These are phyloP conservation scores for Indicator maculatus DNA, from an alignment of 2,113 vertebrate genomes.

Conservation along the genomic window DNA sequence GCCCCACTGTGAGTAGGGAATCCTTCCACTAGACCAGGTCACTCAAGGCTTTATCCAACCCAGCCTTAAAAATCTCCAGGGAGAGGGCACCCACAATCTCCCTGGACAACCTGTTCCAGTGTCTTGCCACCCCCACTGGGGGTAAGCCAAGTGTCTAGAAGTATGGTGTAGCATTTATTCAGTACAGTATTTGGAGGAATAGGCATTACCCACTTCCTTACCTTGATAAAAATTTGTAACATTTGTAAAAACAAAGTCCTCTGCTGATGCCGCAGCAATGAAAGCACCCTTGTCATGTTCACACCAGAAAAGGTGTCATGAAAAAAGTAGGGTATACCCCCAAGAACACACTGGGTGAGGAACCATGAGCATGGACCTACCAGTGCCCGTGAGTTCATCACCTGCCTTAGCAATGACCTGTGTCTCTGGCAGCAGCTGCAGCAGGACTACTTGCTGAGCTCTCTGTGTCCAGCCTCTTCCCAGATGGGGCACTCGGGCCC, in stretches of 20 bases:
- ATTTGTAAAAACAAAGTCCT: not conserved
- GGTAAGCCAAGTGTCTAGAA: not conserved
- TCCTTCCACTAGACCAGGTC: no score
- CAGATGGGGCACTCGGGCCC: not conserved
- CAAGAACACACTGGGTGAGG: not conserved
- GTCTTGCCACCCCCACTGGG: not conserved
- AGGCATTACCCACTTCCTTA: not conserved
- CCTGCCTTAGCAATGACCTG: not conserved
- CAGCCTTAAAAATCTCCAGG: no score
- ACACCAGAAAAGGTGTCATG: not conserved
- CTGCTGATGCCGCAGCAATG: not conserved
- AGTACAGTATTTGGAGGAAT: not conserved
- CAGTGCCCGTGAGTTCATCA: fast-evolving
- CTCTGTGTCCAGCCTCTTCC: not conserved
- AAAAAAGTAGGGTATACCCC: not conserved
- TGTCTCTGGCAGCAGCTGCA: not conserved
- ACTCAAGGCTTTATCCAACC: no score
- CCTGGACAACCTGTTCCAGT: no score
- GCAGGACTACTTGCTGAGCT: not conserved
- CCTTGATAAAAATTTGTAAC: not conserved
- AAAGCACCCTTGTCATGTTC: not conserved
- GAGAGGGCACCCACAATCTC: no score
- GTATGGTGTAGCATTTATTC: not conserved
- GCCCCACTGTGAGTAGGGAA: no score
- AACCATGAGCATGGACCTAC: not conserved